Conservation (phyloP, 2,797 vertebrate species). For the Coccyzus lansbergi region DNA sequence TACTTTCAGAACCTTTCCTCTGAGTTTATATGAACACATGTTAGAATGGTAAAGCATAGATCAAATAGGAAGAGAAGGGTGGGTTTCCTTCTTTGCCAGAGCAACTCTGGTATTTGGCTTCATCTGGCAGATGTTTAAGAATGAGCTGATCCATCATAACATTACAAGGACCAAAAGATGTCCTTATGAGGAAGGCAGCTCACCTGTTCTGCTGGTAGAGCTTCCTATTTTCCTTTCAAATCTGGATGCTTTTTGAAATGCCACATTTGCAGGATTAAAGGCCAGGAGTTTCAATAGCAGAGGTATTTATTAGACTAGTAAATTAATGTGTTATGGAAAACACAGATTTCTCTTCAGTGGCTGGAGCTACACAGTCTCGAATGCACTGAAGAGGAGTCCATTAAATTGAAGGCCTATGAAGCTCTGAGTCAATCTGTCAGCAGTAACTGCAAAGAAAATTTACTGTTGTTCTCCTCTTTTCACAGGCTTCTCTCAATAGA, state of each 20-base stretch:
- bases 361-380: background rate
- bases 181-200: background rate
- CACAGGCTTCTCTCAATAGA: background rate
- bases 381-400: background rate
- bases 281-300: background rate
- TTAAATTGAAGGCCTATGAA: background rate
- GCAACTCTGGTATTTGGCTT: constrained; percentile 6
- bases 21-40: background rate
- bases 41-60: constrained; percentile 8
- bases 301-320: background rate
- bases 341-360: background rate
- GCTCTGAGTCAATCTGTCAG: background rate
- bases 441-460: background rate
- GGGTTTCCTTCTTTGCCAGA: background rate
- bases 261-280: background rate
- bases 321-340: background rate
- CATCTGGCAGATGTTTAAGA: background rate
- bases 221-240: background rate
- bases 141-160: background rate
- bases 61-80: background rate
- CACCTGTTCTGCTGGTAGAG: background rate
- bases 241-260: background rate
- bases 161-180: background rate
- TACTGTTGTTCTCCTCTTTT: constrained; percentile 3
- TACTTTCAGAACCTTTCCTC: background rate